A percentile compares a stretch with the other conserved stretches of the same genome.
These are phyloP conservation scores for Buteo buteo DNA, from an alignment of 2,113 vertebrate species.

Conservation along the genomic window DNA sequence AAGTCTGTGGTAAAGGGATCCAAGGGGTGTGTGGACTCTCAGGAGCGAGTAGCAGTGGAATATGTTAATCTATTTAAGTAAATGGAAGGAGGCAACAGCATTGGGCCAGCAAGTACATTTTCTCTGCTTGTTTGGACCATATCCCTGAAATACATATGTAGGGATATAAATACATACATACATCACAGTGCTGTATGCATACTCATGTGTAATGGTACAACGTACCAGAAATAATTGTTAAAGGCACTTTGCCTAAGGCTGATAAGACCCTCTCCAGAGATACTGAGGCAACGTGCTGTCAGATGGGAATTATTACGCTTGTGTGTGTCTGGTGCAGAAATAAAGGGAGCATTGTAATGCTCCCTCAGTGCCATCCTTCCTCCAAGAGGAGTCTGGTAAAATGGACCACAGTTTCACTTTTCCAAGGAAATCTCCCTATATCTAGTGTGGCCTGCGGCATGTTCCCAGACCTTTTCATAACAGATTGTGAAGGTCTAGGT, in stretches of 20 bases:
- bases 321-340: neutral
- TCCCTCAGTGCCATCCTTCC: neutral
- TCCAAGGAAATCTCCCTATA: neutral
- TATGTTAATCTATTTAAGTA: conserved; percentile 1
- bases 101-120: neutral
- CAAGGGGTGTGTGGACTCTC: neutral
- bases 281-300: neutral
- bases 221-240: neutral
- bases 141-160: neutral
- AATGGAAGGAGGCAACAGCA: neutral
- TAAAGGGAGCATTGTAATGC: neutral
- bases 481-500: neutral
- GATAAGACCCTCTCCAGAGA: neutral
- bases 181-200: neutral
- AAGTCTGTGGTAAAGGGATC: neutral
- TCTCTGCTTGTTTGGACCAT: neutral
- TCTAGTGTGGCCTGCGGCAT: neutral
- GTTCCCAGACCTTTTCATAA: neutral
- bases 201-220: neutral
- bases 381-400: neutral
- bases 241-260: neutral
- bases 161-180: neutral
- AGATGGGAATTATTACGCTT: neutral
- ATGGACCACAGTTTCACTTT: neutral
- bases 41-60: neutral